Percentiles rank a stretch among this genome's conserved stretches.
Conservation (phyloP, 2,113 vertebrate species). For the Mormyrus iriodes region DNA sequence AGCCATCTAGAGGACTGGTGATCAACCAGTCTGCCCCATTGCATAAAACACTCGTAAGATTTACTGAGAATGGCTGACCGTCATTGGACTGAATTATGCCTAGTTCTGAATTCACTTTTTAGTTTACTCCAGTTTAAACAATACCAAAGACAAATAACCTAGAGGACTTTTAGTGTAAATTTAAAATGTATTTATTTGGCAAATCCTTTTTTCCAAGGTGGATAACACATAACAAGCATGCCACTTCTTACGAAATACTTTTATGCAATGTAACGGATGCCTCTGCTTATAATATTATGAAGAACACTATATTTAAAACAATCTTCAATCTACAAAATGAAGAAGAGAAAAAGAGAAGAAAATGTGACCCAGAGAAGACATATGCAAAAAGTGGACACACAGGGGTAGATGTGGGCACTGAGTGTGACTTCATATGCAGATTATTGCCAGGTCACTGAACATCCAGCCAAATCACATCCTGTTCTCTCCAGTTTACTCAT, state of each 20-base stretch:
- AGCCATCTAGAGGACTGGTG: not conserved
- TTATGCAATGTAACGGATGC: not conserved
- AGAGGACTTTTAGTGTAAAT: not conserved
- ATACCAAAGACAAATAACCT: not conserved
- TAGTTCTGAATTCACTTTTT: not conserved
- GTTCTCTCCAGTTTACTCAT: not conserved
- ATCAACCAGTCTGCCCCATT: not conserved
- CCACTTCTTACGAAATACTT: not conserved
- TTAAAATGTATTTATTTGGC: not conserved
- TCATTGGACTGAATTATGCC: not conserved
- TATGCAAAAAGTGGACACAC: not conserved
- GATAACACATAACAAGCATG: not conserved
- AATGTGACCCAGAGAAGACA: not conserved
- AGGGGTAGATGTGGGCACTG: not conserved
- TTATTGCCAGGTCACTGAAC: conserved; percentile 33
- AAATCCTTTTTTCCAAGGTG: not conserved
- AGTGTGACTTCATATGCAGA: conserved; percentile 16
- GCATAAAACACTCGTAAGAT: not conserved
- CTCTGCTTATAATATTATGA: not conserved
- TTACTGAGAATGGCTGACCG: not conserved
- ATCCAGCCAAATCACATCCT: not conserved
- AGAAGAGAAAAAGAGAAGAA: too few species aligned
- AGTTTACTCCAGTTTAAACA: not conserved
- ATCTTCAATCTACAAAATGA: not conserved
- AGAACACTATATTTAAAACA: not conserved